These are phyloP conservation scores for Catharus ustulatus DNA, from an alignment of 2,797 vertebrate species.

Conservation along the genomic window DNA sequence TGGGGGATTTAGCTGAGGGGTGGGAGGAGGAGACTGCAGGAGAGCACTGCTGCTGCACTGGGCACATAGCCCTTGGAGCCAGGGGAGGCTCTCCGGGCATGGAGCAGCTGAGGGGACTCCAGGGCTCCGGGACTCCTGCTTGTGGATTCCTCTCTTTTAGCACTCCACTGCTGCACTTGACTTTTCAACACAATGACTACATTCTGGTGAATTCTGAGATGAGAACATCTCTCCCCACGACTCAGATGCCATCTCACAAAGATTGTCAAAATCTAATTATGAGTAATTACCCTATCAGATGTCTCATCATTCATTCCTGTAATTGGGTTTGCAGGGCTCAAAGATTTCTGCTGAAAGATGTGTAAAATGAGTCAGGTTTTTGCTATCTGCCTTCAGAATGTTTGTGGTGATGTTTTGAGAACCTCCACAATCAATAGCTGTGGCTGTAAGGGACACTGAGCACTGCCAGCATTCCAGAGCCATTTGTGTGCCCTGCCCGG, in stretches of 20 bases:
- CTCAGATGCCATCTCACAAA: neutral
- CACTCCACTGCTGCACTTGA: neutral
- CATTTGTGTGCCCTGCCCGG: neutral
- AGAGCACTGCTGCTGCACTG: neutral
- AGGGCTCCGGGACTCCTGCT: neutral
- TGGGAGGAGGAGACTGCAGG: neutral
- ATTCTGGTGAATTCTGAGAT: neutral
- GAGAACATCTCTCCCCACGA: neutral
- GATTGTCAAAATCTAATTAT: slow-evolving; percentile 24
- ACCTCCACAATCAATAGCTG: neutral
- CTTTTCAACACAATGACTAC: neutral
- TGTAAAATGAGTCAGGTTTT: neutral
- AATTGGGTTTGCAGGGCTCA: neutral
- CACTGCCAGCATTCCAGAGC: neutral
- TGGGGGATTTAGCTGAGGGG: neutral
- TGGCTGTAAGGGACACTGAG: neutral
- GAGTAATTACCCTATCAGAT: neutral
- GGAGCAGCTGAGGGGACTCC: neutral
- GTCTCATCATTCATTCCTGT: neutral
- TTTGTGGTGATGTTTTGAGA: neutral
- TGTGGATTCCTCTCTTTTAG: neutral
- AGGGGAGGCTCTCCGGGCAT: neutral
- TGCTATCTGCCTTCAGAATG: neutral
- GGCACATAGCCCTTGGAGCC: neutral
- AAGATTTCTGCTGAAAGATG: neutral